Evolutionary conservation across 2,797 vertebrate genomes (phyloP).

Genomic region (Aldrovandia affinis): DNA sequence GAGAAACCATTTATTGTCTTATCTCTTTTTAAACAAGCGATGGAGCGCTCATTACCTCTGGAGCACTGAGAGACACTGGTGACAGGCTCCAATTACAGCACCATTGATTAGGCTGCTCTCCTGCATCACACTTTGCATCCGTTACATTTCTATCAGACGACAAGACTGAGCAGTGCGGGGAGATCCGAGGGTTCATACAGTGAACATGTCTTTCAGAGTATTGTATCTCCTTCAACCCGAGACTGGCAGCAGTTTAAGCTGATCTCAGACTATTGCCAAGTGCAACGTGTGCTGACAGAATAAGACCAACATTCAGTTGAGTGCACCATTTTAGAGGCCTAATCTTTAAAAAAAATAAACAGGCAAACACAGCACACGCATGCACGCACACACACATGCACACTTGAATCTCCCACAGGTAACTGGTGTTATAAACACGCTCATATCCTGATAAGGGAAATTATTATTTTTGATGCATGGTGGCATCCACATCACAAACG

Average conservation of each 20-base stretch:
- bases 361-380: not conserved
- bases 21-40: conserved; percentile 44
- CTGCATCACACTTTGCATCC: conserved; percentile 18
- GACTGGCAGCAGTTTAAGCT: conserved; percentile 6
- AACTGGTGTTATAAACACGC: no score
- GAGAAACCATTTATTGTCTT: conserved; percentile 51
- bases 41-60: conserved; percentile 37
- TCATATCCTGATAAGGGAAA: no score
- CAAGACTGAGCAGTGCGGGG: conserved; percentile 38
- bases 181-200: conserved; percentile 22
- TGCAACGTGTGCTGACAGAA: conserved; percentile 44
- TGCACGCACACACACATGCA: not conserved
- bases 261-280: not conserved
- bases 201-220: conserved; percentile 28
- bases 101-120: conserved; percentile 56
- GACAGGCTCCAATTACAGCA: conserved; percentile 59
- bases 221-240: not conserved
- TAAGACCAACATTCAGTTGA: conserved; percentile 50
- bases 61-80: conserved; percentile 53
- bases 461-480: no score
- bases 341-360: not conserved
- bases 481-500: no score
- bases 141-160: conserved; percentile 40
- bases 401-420: not conserved
- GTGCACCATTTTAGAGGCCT: not conserved